Percentiles rank a stretch among this genome's conserved stretches.
These are phyloP conservation scores for Platycheirus albimanus DNA, from an alignment of 2,888 invertebrate genomes.

Conservation along the genomic window DNA sequence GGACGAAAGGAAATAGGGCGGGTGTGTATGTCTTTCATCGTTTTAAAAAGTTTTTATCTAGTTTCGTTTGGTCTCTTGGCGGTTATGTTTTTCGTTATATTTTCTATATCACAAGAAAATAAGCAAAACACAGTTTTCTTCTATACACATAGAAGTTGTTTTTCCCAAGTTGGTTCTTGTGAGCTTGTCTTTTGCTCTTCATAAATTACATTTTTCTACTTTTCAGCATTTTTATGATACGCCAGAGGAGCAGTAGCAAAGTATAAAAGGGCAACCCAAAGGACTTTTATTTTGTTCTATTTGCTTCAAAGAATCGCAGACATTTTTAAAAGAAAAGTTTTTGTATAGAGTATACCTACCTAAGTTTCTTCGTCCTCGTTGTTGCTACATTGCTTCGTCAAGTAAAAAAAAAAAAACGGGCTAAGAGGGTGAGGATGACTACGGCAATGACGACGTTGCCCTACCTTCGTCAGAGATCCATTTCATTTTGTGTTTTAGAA, in stretches of 20 bases:
- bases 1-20: slow-evolving; percentile 37
- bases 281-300: slow-evolving; percentile 36
- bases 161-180: slow-evolving; percentile 32
- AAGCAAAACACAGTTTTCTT: slow-evolving; percentile 51
- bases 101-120: slow-evolving; percentile 45
- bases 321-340: slow-evolving; percentile 53
- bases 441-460: slow-evolving; percentile 15
- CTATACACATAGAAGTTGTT: slow-evolving; percentile 28
- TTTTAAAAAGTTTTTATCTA: slow-evolving; percentile 73
- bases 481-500: slow-evolving; percentile 74
- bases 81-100: slow-evolving; percentile 64
- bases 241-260: slow-evolving; percentile 35
- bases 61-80: slow-evolving; percentile 66
- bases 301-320: slow-evolving; percentile 38
- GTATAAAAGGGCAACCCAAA: slow-evolving; percentile 29
- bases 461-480: slow-evolving; percentile 50
- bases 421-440: slow-evolving; percentile 2
- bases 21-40: slow-evolving; percentile 54
- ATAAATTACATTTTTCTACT: slow-evolving; percentile 74
- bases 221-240: slow-evolving; percentile 72
- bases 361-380: slow-evolving; percentile 63
- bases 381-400: slow-evolving; percentile 8
- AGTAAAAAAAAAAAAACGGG: not conserved
- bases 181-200: slow-evolving; percentile 70
- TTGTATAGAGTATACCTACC: slow-evolving; percentile 40